Evolutionary conservation across 2,888 invertebrate genomes (phyloP).

Genomic region (Calameuta filiformis): DNA sequence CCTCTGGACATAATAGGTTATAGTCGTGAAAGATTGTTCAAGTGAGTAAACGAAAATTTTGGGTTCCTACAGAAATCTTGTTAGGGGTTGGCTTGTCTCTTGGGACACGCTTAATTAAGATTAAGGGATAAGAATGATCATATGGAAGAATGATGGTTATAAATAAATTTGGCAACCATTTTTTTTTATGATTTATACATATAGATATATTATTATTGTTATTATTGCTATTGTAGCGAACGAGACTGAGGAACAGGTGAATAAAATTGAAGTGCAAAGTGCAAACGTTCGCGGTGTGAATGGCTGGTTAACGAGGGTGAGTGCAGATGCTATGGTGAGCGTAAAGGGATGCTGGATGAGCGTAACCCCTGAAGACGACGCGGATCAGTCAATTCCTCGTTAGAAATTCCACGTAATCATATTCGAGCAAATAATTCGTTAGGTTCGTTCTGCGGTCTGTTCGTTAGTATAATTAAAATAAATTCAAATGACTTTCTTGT

Average conservation of each 20-base stretch:
- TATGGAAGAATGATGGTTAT: background rate
- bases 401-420: conserved; percentile 51
- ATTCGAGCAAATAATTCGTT: conserved; percentile 66
- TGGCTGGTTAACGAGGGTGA: background rate
- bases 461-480: conserved; percentile 67
- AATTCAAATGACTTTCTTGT: conserved; percentile 66
- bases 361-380: conserved; percentile 1
- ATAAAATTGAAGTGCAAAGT: background rate
- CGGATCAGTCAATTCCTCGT: conserved; percentile 26
- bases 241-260: background rate
- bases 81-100: background rate
- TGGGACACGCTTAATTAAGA: background rate
- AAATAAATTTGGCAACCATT: background rate
- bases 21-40: background rate
- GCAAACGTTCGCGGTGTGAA: background rate
- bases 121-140: background rate
- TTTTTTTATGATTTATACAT: background rate
- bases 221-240: background rate
- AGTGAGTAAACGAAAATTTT: background rate
- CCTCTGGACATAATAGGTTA: background rate
- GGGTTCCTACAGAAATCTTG: background rate
- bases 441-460: conserved; percentile 53
- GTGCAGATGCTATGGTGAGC: background rate
- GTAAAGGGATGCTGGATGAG: background rate
- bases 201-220: background rate